Conservation (phyloP, 1,140 invertebrate species). For the Ylistrum balloti region DNA sequence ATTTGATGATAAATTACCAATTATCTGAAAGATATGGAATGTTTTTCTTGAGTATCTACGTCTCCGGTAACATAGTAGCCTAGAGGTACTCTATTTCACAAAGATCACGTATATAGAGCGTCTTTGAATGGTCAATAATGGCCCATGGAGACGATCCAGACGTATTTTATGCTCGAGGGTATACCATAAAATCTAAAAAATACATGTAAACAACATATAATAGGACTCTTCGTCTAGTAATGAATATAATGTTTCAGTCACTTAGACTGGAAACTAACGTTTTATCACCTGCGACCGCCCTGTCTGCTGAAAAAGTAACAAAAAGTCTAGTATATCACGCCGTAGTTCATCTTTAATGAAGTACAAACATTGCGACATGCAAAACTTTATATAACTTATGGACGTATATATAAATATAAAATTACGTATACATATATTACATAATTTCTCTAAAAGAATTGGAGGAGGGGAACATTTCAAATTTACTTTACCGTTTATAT, state of each 20-base stretch:
- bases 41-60: too few relatives aligned
- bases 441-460: too few relatives aligned
- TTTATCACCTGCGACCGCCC: background rate
- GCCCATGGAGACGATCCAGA: background rate
- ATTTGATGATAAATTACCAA: too few relatives aligned
- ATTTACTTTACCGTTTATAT: too few relatives aligned
- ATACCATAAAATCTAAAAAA: background rate
- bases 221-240: too few relatives aligned
- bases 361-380: background rate
- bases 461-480: too few relatives aligned
- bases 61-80: background rate
- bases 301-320: background rate
- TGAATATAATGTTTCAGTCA: background rate
- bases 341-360: too few relatives aligned
- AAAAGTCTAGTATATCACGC: too few relatives aligned
- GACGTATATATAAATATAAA: too few relatives aligned
- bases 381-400: background rate
- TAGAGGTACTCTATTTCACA: background rate
- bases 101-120: background rate
- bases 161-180: background rate
- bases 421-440: too few relatives aligned
- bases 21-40: too few relatives aligned
- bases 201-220: background rate
- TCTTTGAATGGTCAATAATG: background rate
- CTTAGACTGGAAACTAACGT: background rate